Evolutionary conservation across 1,140 invertebrate genomes (phyloP).

Genomic region (Sarcophaga peregrina): DNA sequence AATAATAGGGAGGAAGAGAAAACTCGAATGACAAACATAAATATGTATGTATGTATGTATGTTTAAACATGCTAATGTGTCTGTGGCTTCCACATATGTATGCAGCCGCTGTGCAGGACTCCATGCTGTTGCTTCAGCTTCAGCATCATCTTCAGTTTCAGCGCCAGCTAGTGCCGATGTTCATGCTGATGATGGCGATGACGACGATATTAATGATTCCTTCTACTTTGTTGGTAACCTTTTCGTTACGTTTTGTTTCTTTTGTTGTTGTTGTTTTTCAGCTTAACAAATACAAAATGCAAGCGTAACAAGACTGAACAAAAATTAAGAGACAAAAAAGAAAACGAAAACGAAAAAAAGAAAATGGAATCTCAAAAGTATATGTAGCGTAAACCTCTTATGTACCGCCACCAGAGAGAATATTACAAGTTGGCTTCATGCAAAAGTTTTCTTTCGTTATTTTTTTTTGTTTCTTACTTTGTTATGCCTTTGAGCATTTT

Average conservation of each 20-base stretch:
- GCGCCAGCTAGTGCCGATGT: too few species aligned
- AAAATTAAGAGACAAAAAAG: too few species aligned
- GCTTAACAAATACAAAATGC: too few species aligned
- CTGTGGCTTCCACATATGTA: background rate
- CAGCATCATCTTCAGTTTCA: too few species aligned
- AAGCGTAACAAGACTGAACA: too few species aligned
- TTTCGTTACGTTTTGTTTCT: background rate
- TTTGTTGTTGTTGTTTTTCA: background rate
- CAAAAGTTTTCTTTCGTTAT: constrained; percentile 27
- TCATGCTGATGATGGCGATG: background rate
- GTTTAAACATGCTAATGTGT: background rate
- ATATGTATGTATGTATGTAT: too few species aligned
- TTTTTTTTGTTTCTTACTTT: background rate
- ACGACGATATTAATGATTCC: constrained; percentile 3
- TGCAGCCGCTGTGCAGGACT: background rate
- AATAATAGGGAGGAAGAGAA: background rate
- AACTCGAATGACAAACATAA: background rate
- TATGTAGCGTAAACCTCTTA: constrained; percentile 33
- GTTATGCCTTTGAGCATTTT: constrained; percentile 10
- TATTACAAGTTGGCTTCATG: constrained; percentile 32
- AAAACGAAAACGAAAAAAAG: background rate
- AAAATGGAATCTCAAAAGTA: background rate
- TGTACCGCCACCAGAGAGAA: constrained; percentile 24
- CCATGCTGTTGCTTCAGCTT: background rate
- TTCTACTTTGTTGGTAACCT: background rate